Base-by-base conservation (phyloP, 2,797 vertebrate species). In the Gadopsis bispinosus region DNA sequence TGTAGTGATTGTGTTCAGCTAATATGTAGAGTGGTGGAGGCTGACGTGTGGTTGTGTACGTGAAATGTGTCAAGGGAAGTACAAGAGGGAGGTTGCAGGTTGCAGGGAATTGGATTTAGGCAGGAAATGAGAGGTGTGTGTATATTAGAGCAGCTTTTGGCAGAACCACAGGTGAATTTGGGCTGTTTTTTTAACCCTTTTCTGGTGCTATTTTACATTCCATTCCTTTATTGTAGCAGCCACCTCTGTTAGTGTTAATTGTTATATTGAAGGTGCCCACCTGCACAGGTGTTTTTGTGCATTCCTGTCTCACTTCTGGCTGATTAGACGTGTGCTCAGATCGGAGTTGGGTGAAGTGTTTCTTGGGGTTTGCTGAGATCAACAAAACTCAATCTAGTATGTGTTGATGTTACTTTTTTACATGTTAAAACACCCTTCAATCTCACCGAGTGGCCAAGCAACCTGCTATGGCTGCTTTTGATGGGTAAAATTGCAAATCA, bases 21-120 rank as follows among this genome's bases (percentile, higher is more conserved):
- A 64, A 78, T 54, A 37, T 29, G 64, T 77, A 87, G 81, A n/a
- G 22, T 69, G 78, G 70, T 76, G 87, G 63, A 88, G 67, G 83
- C 63, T 73, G 87, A 78, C 5, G 43, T 80, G 86, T 85, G 88
- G 85, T 87, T 60, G 73, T 80, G 92, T 73, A 91, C 26, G 88
- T 92, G 91, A 84, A 81, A 79, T 10, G 71, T 84, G 76, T 60
- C 2, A 56, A 66, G 39, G 58, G 58, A 71, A 59, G 75, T 76
- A 16, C 29, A 37, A 48, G 82, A 77, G 59, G 31, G 73, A 66
- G 62, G 9, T 22, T 72, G 63, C 39, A 55, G 67, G 66, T 39
- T 39, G 37, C 37, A 39, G 4, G 65, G 77, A 73, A 13, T 8
- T 75, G 78, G 87, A 78, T 70, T 75, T 22, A 51, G 35, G 64